Percentiles rank a stretch among this genome's conserved stretches.
Conservation (phyloP, 2,888 invertebrate genomes). For the Folsomia manolachei region DNA sequence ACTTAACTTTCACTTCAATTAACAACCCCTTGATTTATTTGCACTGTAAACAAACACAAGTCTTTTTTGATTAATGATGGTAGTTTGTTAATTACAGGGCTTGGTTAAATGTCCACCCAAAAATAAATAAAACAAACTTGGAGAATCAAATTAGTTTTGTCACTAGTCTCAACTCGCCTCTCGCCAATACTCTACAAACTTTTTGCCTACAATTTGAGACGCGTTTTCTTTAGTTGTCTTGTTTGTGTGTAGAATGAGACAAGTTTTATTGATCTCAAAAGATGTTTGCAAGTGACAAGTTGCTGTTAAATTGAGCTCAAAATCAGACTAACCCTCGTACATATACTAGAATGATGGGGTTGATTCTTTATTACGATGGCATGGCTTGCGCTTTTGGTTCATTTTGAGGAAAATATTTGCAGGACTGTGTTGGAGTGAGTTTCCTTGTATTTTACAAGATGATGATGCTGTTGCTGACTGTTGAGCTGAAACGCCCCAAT, state of each 20-base stretch:
- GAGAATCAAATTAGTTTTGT: too few species aligned
- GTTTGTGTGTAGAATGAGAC: not conserved
- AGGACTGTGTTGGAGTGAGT: conserved; percentile 9
- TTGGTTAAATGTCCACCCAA: too few species aligned
- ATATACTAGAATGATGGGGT: not conserved
- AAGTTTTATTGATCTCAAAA: not conserved
- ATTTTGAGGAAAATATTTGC: conserved; percentile 9
- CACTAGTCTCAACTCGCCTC: not conserved
- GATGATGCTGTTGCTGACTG: conserved; percentile 9
- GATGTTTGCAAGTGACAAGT: not conserved
- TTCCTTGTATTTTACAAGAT: not conserved
- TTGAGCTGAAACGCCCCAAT: conserved; percentile 38
- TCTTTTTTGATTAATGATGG: not conserved
- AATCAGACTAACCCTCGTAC: not conserved
- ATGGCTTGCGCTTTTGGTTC: conserved; percentile 12
- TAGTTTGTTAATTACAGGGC: too few species aligned
- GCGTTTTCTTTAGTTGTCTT: not conserved
- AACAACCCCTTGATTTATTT: not conserved
- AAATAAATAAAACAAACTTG: too few species aligned
- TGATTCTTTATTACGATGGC: not conserved
- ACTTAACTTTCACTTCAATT: not conserved
- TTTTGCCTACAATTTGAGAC: not conserved
- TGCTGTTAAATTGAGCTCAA: conserved; percentile 13
- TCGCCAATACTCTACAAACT: not conserved
- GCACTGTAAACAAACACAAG: not conserved